A percentile compares a stretch with the other conserved stretches of the same genome.
Evolutionary conservation across 1,140 invertebrate genomes (phyloP).

Genomic region (Ips nitidus): DNA sequence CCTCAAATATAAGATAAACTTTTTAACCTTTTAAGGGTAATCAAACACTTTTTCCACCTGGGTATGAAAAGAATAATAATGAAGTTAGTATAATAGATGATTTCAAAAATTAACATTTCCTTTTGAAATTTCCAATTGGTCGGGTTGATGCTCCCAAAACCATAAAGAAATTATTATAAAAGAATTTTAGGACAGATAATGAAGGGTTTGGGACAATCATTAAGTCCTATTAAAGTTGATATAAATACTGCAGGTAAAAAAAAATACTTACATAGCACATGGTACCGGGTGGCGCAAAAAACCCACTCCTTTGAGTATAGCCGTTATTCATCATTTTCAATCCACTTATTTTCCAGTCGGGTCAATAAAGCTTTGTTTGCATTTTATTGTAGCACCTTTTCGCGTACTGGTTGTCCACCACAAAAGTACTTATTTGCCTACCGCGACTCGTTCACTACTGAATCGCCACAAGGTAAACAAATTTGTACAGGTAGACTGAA

Average conservation of each 20-base stretch:
- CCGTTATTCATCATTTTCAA: slow-evolving; percentile 34
- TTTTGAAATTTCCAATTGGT: neutral
- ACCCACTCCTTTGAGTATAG: slow-evolving; percentile 29
- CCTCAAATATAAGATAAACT: no score
- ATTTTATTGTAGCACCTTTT: neutral
- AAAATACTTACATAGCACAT: slow-evolving; percentile 44
- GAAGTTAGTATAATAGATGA: neutral
- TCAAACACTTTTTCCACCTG: no score
- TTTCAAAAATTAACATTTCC: neutral
- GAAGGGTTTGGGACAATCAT: neutral
- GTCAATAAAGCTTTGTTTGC: neutral
- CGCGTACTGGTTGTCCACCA: neutral
- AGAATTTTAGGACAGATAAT: neutral
- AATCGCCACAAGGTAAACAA: slow-evolving; percentile 18
- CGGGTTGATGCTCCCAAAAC: neutral
- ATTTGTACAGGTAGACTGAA: slow-evolving; percentile 5
- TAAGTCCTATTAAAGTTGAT: neutral
- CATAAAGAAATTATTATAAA: neutral
- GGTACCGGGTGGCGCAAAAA: slow-evolving; percentile 36
- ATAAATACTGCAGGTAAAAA: neutral
- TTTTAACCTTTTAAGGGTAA: no score
- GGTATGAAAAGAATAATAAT: neutral
- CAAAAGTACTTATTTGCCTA: slow-evolving; percentile 1
- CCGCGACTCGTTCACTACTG: slow-evolving; percentile 11
- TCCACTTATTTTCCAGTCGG: neutral